A percentile compares a stretch with the other conserved stretches of the same genome.
Evolutionary conservation across 2,888 invertebrate genomes (phyloP).

Genomic region (Brassicogethes aeneus): DNA sequence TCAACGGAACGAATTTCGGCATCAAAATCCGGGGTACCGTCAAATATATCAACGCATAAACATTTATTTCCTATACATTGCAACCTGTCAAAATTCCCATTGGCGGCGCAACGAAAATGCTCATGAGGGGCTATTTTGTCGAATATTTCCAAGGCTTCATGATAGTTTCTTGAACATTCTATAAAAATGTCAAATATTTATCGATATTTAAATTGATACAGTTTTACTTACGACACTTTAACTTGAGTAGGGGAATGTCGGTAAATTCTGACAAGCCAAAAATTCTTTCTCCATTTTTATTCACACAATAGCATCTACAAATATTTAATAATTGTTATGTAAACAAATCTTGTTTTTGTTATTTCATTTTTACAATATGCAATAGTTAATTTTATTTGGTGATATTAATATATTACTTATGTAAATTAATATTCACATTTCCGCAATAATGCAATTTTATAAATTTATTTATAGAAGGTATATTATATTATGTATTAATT

Average conservation of each 20-base stretch:
- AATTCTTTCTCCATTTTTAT: conserved; percentile 51
- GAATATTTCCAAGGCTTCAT: conserved; percentile 39
- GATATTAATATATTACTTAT: background rate
- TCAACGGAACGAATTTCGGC: background rate
- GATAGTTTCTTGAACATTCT: conserved; percentile 52
- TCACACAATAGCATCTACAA: conserved; percentile 56
- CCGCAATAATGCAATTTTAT: too few relatives aligned
- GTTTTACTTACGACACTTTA: conserved; percentile 48
- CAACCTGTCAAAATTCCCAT: conserved; percentile 58
- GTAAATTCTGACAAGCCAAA: conserved; percentile 55
- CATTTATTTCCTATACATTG: conserved; percentile 55
- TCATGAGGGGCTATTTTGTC: conserved; percentile 33
- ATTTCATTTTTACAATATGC: too few relatives aligned
- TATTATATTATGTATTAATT: too few relatives aligned
- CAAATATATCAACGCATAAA: conserved; percentile 50
- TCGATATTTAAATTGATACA: conserved; percentile 1
- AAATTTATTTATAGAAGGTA: too few relatives aligned
- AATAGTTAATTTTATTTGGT: too few relatives aligned
- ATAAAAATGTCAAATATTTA: conserved; percentile 14
- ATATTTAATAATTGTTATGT: conserved; percentile 4
- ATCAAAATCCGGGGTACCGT: conserved; percentile 40
- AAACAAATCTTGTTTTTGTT: too few relatives aligned
- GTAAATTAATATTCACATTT: too few relatives aligned
- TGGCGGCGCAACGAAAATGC: conserved; percentile 50
- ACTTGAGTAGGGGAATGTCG: conserved; percentile 36